A percentile compares a stretch with the other conserved stretches of the same genome.
Conservation (phyloP, 2,113 vertebrate genomes). For the Phalacrocorax pelagicus region DNA sequence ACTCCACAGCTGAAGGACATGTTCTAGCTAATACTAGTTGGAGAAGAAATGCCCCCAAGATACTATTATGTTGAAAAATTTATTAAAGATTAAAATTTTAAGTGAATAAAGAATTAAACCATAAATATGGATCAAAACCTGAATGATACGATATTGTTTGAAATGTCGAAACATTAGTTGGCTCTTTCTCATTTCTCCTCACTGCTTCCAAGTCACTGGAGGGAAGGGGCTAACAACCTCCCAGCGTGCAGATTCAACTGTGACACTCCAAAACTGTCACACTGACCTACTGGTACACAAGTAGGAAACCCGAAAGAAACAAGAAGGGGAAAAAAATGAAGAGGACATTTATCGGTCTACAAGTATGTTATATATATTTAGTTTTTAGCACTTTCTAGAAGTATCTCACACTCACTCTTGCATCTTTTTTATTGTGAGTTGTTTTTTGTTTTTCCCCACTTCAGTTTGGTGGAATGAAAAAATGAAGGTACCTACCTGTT, state of each 20-base stretch:
- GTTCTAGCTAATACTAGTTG: constrained; percentile 37
- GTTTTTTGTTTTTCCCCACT: background rate
- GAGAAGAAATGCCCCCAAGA: constrained; percentile 47
- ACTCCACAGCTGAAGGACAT: constrained; percentile 30
- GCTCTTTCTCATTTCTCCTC: background rate
- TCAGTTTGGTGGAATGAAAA: background rate
- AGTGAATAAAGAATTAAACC: constrained; percentile 32
- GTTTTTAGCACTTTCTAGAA: background rate
- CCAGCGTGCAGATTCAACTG: background rate
- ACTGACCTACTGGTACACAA: background rate
- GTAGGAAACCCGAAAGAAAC: background rate
- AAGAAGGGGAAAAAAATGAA: background rate
- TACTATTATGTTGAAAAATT: constrained; percentile 7
- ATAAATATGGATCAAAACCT: constrained; percentile 34
- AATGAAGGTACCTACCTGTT: background rate
- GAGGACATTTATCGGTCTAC: background rate
- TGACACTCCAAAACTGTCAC: background rate
- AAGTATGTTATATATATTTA: background rate
- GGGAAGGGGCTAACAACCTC: background rate
- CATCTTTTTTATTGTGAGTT: background rate
- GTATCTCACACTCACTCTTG: background rate
- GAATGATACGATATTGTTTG: background rate
- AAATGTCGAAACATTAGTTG: background rate
- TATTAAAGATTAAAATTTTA: constrained; percentile 51
- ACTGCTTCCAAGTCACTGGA: background rate